Conservation (phyloP, 1,140 invertebrate genomes). For the Drosophila santomea region DNA sequence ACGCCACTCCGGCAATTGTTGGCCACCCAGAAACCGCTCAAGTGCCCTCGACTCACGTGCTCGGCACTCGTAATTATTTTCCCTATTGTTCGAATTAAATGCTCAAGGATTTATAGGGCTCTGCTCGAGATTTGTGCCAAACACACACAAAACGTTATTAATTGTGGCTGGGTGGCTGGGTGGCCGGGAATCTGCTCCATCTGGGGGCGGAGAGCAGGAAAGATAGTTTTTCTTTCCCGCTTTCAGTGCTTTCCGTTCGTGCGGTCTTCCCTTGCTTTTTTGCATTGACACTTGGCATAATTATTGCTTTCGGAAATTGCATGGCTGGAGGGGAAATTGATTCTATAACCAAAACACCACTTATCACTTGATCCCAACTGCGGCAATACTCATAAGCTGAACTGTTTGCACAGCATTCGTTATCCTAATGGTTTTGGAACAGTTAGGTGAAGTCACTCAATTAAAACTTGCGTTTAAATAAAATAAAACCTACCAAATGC, state of each 20-base stretch:
- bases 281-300: slow-evolving; percentile 79
- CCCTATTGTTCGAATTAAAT: slow-evolving; percentile 83
- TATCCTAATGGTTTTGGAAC: background rate
- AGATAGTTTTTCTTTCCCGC: slow-evolving; percentile 47
- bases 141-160: slow-evolving; percentile 62
- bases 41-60: slow-evolving; percentile 78
- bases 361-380: slow-evolving; percentile 5
- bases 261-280: slow-evolving; percentile 12
- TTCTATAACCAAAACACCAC: slow-evolving; percentile 64
- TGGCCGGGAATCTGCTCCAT: no score
- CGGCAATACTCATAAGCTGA: background rate
- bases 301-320: slow-evolving; percentile 84
- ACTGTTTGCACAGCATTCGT: background rate
- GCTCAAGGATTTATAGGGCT: slow-evolving; percentile 74
- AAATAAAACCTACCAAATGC: background rate
- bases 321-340: slow-evolving; percentile 76
- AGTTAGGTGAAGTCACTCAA: background rate
- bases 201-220: background rate
- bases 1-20: slow-evolving; percentile 13
- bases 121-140: slow-evolving; percentile 59
- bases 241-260: slow-evolving; percentile 20
- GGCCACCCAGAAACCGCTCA: slow-evolving; percentile 25
- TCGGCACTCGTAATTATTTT: slow-evolving; percentile 82
- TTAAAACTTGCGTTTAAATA: background rate
- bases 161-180: slow-evolving; percentile 47